Percentiles rank a stretch among this genome's conserved stretches.
These are phyloP conservation scores for Phorcus lineatus DNA, from an alignment of 2,888 invertebrate species.

Conservation along the genomic window DNA sequence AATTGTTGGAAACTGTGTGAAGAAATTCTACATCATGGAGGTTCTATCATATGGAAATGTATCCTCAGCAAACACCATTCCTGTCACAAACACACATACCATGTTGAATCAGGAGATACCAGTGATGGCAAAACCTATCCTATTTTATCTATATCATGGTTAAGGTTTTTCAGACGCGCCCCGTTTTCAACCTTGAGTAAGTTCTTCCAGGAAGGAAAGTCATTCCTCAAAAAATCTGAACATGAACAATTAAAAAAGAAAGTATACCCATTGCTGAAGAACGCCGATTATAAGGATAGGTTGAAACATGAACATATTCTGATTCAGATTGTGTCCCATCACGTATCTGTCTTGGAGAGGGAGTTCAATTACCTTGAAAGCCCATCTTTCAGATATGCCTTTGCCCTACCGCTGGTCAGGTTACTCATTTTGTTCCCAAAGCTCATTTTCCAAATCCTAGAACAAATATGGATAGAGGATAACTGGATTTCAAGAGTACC, in stretches of 20 bases:
- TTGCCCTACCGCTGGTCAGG: background rate
- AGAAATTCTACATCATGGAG: slow-evolving; percentile 28
- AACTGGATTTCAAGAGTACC: background rate
- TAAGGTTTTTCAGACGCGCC: background rate
- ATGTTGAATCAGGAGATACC: background rate
- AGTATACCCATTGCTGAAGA: background rate
- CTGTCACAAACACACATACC: slow-evolving; percentile 36
- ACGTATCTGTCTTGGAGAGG: background rate
- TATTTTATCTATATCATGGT: background rate
- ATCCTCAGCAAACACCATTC: slow-evolving; percentile 27
- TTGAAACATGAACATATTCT: background rate
- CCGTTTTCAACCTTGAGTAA: background rate
- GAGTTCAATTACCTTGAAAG: no score
- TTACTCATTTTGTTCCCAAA: background rate
- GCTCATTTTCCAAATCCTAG: background rate
- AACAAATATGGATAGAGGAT: no score
- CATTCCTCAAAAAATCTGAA: background rate
- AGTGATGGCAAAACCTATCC: background rate
- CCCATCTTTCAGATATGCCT: no score
- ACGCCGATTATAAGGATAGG: background rate
- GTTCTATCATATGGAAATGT: slow-evolving; percentile 40
- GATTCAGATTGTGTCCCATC: slow-evolving; percentile 1
- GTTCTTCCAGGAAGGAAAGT: slow-evolving; percentile 8
- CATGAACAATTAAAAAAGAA: background rate
- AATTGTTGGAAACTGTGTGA: slow-evolving; percentile 33